phyloP scores from a whole-genome alignment of 92 coral and sea anemone species.

The Epizoanthus ramosus region DNA sequence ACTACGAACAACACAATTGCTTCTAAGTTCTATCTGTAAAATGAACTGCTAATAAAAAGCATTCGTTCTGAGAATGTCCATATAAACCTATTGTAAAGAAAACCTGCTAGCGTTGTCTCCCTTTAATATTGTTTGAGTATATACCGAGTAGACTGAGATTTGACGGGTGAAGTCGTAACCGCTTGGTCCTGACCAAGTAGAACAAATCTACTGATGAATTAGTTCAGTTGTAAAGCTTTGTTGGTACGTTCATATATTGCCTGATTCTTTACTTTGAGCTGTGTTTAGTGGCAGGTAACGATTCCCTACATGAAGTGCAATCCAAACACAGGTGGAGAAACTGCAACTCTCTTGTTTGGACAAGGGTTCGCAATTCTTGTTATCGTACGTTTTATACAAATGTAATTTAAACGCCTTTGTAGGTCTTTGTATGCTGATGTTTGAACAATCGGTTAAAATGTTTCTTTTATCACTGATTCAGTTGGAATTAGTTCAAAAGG shows the following conservation, averaged over 20 bases:
- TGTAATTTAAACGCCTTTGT: neutral
- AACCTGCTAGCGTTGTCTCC: neutral
- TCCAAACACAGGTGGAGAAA: slow-evolving; percentile 32
- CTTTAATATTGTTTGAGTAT: slow-evolving; percentile 4
- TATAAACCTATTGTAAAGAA: neutral
- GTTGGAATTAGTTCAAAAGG: neutral
- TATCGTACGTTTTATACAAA: slow-evolving; percentile 7
- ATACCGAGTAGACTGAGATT: neutral
- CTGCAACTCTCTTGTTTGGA: slow-evolving; percentile 11
- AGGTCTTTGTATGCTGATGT: neutral
- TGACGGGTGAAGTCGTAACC: neutral
- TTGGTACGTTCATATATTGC: slow-evolving; percentile 8
- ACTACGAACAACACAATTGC: too few relatives aligned
- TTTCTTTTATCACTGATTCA: neutral
- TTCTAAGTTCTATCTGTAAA: neutral
- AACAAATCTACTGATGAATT: neutral
- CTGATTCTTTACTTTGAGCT: slow-evolving; percentile 8
- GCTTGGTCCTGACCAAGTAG: neutral
- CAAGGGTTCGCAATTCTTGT: slow-evolving; percentile 8
- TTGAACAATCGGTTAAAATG: neutral
- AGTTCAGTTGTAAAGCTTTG: neutral
- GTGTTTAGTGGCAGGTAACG: slow-evolving; percentile 20
- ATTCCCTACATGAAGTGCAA: slow-evolving; percentile 5
- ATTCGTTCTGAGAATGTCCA: slow-evolving; percentile 26
- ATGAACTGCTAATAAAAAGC: slow-evolving; percentile 21